phyloP scores from a whole-genome alignment of 2,797 vertebrate species.

The Neoniphon sammara region DNA sequence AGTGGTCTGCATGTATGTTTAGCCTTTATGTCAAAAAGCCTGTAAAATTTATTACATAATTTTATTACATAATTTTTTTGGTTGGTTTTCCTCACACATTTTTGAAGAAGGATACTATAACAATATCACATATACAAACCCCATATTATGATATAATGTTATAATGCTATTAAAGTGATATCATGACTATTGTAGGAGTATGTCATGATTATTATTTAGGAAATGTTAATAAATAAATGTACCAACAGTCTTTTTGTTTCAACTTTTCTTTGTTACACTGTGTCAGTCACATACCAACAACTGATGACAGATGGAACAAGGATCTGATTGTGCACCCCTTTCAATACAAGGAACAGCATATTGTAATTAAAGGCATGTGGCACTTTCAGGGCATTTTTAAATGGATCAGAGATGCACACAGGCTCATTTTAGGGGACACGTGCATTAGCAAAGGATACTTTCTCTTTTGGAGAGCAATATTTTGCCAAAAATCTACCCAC shows the following conservation, averaged over 20 bases:
- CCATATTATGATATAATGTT: conserved; percentile 53
- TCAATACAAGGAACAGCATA: conserved; percentile 39
- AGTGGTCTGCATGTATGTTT: no score
- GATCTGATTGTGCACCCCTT: conserved; percentile 34
- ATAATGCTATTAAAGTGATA: not conserved
- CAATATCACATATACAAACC: conserved; percentile 40
- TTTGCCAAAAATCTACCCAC: not conserved
- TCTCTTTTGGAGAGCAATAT: not conserved
- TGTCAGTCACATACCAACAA: conserved; percentile 15
- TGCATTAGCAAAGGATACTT: not conserved
- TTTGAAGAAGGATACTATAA: conserved; percentile 26
- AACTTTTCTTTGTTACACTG: conserved; percentile 26
- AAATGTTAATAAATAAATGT: conserved; percentile 16
- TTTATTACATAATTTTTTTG: no score
- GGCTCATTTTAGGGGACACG: conserved; percentile 6
- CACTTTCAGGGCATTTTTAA: conserved; percentile 41
- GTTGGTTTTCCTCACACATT: no score
- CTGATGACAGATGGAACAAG: conserved; percentile 45
- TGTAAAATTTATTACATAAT: no score
- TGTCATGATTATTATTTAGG: conserved; percentile 5
- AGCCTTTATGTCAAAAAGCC: no score
- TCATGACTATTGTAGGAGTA: conserved; percentile 4
- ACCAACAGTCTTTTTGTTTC: conserved; percentile 3
- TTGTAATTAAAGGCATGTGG: conserved; percentile 65
- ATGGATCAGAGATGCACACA: conserved; percentile 31